These are phyloP conservation scores for Drosophila leontia DNA, from an alignment of 1,140 invertebrate genomes.

Conservation along the genomic window DNA sequence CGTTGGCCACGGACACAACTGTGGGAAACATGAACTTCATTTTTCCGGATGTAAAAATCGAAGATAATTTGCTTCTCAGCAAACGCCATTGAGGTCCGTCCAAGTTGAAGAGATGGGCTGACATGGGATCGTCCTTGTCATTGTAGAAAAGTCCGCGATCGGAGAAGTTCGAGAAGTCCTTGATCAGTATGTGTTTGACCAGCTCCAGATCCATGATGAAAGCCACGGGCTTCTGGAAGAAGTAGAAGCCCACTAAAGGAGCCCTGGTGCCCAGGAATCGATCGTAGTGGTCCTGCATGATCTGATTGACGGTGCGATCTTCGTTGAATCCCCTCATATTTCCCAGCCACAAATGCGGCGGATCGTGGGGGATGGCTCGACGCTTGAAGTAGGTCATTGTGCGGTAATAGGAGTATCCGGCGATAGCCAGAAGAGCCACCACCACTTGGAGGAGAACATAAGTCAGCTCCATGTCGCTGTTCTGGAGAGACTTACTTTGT, in stretches of 20 bases:
- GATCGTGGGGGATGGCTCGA: slow-evolving; percentile 77
- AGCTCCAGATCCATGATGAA: background rate
- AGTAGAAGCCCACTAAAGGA: slow-evolving; percentile 1
- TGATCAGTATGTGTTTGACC: background rate
- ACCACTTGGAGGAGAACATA: slow-evolving; percentile 31
- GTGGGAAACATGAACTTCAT: background rate
- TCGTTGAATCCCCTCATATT: slow-evolving; percentile 50
- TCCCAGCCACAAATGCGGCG: slow-evolving; percentile 58
- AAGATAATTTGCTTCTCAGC: slow-evolving; percentile 1
- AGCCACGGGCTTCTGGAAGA: background rate
- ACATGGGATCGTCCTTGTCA: background rate
- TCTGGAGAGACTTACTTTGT: background rate
- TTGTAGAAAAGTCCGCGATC: background rate
- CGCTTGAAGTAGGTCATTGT: slow-evolving; percentile 67
- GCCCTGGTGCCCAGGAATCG: slow-evolving; percentile 78
- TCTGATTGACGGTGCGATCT: background rate
- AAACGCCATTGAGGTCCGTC: background rate
- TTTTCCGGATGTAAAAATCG: background rate
- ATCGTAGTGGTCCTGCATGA: slow-evolving; percentile 68
- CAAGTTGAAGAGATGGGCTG: background rate
- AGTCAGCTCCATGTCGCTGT: slow-evolving; percentile 25
- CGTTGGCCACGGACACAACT: background rate
- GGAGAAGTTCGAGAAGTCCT: background rate
- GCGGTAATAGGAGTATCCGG: slow-evolving; percentile 17
- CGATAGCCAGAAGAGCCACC: slow-evolving; percentile 9